Base-by-base conservation (phyloP, 2,113 vertebrate genomes). In the Physeter macrocephalus region DNA sequence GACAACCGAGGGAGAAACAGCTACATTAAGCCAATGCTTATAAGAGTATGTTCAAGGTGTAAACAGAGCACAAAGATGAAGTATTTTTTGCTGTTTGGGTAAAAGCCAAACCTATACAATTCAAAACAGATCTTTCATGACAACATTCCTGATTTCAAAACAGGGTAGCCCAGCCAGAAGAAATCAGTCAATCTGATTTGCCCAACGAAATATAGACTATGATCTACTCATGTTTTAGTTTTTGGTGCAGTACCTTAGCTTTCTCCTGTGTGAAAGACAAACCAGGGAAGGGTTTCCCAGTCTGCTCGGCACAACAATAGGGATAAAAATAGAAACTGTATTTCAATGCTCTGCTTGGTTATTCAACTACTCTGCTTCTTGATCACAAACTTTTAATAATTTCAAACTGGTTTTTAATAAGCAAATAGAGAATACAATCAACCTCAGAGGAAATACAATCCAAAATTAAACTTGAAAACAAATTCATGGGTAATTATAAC, bases 391-490 rank as follows among this genome's bases (percentile, higher is more conserved):
- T 12, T 66, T 77, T 54, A 49, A 54, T 91, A 27, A 81, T 96
- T 85, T 61, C 59, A 84, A 87, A 59, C 15, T 39, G 36, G 7
- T 34, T 88, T 93, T 93, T 41, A 91, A 88, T 61, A 64, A 88
- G 39, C 59, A 39, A 92, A 69, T 23, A 95, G 52, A 93, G 80
- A 97, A 75, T 1, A 82, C 0, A 6, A 43, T 82, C 43, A 85
- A 93, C 62, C 75, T 85, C 81, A 83, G 86, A 93, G 67, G 61
- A 93, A 97, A 95, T 62, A 34, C 46, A 94, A 62, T 18, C 0
- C 0, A 93, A 94, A 97, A 78, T 83, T 80, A 93, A 97, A 86
- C 59, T 18, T 5, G 34, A 84, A 61, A 90, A 69, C 10, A 77
- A 93, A 98, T 39, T 49, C 29, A 80, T 87, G 78, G 91, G 34